Evolutionary conservation across 2,888 invertebrate genomes (phyloP).

Genomic region (Germaria angustata): DNA sequence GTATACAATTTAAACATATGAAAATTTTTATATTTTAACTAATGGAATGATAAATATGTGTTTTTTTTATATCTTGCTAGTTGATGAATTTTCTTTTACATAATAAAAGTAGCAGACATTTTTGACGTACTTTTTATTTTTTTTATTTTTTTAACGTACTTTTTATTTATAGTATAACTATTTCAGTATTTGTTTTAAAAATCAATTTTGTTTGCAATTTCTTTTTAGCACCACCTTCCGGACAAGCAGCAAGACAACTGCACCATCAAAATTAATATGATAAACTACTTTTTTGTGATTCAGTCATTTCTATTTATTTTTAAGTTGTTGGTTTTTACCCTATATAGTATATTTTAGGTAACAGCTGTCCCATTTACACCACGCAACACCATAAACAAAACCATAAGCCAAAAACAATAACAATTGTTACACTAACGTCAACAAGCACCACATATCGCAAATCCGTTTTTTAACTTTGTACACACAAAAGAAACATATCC

Average conservation of each 20-base stretch:
- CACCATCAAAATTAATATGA: constrained; percentile 20
- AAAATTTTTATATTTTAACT: not conserved
- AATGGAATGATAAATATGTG: not conserved
- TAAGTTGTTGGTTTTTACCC: constrained; percentile 32
- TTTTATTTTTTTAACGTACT: constrained; percentile 50
- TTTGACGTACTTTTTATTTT: constrained; percentile 44
- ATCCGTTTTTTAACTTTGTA: not conserved
- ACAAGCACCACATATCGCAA: too few relatives aligned
- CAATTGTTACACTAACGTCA: not conserved
- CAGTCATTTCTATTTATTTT: not conserved
- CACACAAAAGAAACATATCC: not conserved
- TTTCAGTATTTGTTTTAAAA: constrained; percentile 43
- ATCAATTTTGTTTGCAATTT: constrained; percentile 3
- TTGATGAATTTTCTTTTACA: not conserved
- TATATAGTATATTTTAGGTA: constrained; percentile 9
- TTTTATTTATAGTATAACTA: not conserved
- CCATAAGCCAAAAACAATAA: not conserved
- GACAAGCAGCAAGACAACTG: constrained; percentile 53
- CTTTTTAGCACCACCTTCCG: constrained; percentile 41
- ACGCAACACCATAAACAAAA: constrained; percentile 1
- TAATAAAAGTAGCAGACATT: not conserved
- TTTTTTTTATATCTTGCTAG: constrained; percentile 17
- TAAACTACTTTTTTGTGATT: constrained; percentile 29
- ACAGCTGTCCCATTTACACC: constrained; percentile 45
- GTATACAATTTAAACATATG: constrained; percentile 49